Percentiles rank a stretch among this genome's conserved stretches.
These are phyloP conservation scores for Zaprionus inermis DNA, from an alignment of 1,140 invertebrate genomes.

Conservation along the genomic window DNA sequence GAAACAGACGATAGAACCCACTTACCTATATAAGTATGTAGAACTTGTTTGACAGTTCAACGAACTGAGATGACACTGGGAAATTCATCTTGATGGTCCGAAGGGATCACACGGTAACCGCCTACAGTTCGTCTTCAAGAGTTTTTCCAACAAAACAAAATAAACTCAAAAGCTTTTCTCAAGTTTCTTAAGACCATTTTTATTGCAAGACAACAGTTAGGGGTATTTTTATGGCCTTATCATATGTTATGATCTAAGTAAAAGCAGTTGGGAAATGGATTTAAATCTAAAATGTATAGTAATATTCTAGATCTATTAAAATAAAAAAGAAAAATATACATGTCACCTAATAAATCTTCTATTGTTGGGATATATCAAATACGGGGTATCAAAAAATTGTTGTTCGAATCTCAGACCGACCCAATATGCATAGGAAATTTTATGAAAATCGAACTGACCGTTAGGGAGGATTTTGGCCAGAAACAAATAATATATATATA, in stretches of 20 bases:
- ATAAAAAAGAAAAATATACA: too few species aligned
- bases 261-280: too few species aligned
- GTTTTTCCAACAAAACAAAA: not conserved
- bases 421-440: too few species aligned
- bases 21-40: conserved; percentile 23
- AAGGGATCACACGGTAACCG: not conserved
- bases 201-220: not conserved
- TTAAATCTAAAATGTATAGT: not conserved
- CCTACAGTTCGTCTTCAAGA: not conserved
- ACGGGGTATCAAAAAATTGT: too few species aligned
- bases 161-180: conserved; percentile 2
- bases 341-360: too few species aligned
- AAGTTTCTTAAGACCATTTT: not conserved
- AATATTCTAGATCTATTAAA: not conserved
- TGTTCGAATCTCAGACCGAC: too few species aligned
- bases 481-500: too few species aligned
- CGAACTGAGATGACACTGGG: conserved; percentile 40
- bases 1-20: conserved; percentile 53
- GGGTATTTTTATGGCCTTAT: not conserved
- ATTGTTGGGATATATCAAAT: too few species aligned
- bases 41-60: conserved; percentile 70
- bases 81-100: conserved; percentile 1
- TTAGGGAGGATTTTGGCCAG: too few species aligned
- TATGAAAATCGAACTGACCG: too few species aligned
- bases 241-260: not conserved